These are phyloP conservation scores for Panurus biarmicus DNA, from an alignment of 2,113 vertebrate genomes.

Conservation along the genomic window DNA sequence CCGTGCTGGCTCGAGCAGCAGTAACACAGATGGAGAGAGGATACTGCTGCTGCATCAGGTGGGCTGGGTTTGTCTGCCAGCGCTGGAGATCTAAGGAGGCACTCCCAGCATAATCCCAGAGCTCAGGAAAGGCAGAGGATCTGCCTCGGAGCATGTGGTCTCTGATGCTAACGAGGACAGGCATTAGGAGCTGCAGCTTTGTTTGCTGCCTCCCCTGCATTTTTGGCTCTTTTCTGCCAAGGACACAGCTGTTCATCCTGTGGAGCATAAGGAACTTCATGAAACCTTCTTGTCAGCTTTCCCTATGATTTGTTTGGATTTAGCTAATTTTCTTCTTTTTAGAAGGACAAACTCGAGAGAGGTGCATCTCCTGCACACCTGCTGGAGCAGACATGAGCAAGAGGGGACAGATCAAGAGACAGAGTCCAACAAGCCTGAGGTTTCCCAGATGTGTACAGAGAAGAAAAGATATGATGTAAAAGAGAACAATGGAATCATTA, in stretches of 20 bases:
- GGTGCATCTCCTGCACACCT: not conserved
- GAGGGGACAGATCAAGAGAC: not conserved
- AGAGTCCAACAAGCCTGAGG: not conserved
- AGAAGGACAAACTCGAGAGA: not conserved
- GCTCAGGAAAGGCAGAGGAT: not conserved
- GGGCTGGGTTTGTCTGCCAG: not conserved
- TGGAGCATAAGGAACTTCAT: not conserved
- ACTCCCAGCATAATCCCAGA: not conserved
- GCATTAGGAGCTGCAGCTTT: not conserved
- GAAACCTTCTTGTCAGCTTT: not conserved
- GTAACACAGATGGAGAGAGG: not conserved
- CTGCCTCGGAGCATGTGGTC: not conserved
- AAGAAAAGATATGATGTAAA: not conserved
- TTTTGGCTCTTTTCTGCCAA: not conserved
- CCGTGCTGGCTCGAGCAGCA: not conserved
- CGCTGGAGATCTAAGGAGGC: not conserved
- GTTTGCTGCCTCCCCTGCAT: not conserved
- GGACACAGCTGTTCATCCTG: accelerated
- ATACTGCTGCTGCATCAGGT: not conserved
- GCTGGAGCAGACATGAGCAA: not conserved
- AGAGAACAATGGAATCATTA: not conserved
- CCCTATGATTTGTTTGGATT: not conserved
- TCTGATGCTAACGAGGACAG: not conserved
- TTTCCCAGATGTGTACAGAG: not conserved
- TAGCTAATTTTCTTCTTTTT: not conserved